Evolutionary conservation across 2,888 invertebrate genomes (phyloP), one percentile per base, ranked within the genome.

Genomic region (Eilema griseolum): DNA sequence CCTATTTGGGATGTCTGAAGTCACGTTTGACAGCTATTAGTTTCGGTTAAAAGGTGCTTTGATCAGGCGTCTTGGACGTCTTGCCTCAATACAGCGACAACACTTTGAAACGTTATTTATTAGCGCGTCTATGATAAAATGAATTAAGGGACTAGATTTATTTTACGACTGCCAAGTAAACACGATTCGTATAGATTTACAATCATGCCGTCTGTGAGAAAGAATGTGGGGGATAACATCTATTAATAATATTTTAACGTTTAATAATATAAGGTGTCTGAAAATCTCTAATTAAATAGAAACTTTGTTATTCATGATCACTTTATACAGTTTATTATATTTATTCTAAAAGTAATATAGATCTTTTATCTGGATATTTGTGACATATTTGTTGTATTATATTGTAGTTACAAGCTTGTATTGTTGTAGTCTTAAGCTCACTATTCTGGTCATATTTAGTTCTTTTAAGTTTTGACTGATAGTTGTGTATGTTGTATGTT

Each of bases 371-470:
- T 20, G 0, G 41, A 62, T 24, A 62, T 20, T 62, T 62, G 41
- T 41, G 11, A 41, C 1, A 11, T 26, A 20, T 41, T 20, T 62
- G 24, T 62, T 41, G 10, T 62, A 16, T 62, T 37, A 62, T 37
- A 33, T 70, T 59, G n/a, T 41, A 26, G 33, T 46, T 20, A 46
- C 16, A 20, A 46, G 20, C 7, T 52, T n/a, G 52, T 52, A 37
- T 37, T 37, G 12, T 37, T 37, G 31, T 66, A 66, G 60, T 60
- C 3, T 67, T 63, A 80, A 73, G 78, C 74, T 78, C 73, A 84
- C 79, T 82, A 72, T 82, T 84, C 85, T 83, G 83, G 82, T 83
- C 78, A 82, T 79, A 69, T 70, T 70, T 65, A 68, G 70, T 67
- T 62, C 11, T 52, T 61, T 64, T 59, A 66, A 66, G 28, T 57